Evolutionary conservation across 2,113 vertebrate genomes (phyloP), one percentile per base, ranked within the genome.

Genomic region (Nothoprocta perdicaria): DNA sequence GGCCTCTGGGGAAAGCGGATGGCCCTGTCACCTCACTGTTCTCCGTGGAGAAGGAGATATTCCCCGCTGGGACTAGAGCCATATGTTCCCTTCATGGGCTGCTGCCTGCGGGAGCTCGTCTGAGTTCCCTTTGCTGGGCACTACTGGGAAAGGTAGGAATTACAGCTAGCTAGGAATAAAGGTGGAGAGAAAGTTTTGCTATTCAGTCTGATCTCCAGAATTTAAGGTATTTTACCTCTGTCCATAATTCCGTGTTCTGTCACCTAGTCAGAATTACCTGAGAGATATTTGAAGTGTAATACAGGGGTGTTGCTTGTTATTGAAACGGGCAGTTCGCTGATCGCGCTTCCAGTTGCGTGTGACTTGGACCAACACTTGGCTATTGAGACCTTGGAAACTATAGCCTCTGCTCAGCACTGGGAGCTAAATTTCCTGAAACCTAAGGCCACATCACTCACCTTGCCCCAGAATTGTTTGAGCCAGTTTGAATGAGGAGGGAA

Each of bases 41-140:
- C 84, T 92, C 79, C 60, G 22, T 1, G 6, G 86, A 89, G 46
- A 75, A 45, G 76, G 80, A 85, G 80, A 85, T 89, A 33, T 71
- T 88, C 61, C 61, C 80, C 57, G 3, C 16, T 83, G 89, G 84
- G 76, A 89, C 87, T 87, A 75, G 83, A 89, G 73, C 72, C 86
- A 94, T 92, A 79, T 92, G 91, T 79, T 90, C 80, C 27, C 3
- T 48, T 93, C 86, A 77, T 92, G 52, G 81, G 63, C 75, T 90
- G 55, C 83, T 95, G 85, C 75, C 60, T 80, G 65, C 66, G 75
- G 83, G 63, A 92, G 41, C 52, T 2, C 6, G 50, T 68, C 87
- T 90, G 90, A 82, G 23, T 27, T 80, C 14, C 46, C 43, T 80
- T 55, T 66, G 15, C 74, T 89, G 76, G 83, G 63, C 1, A 3